Evolutionary conservation across 2,113 vertebrate genomes (phyloP).

Genomic region (Pampusana beccarii): DNA sequence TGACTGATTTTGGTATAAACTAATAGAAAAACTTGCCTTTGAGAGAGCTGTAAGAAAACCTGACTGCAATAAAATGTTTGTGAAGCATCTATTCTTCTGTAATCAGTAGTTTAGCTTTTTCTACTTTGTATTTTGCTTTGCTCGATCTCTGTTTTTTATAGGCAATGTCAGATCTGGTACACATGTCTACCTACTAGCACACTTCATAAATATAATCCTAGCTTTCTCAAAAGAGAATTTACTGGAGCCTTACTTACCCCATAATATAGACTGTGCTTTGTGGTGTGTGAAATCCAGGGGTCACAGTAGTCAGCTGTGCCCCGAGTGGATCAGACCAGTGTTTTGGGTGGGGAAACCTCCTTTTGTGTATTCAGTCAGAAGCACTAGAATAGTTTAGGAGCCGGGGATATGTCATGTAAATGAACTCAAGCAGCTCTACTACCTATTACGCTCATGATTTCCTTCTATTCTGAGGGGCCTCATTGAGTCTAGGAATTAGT

Average conservation of each 20-base stretch:
- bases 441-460: slow-evolving; percentile 26
- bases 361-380: neutral
- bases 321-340: neutral
- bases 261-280: neutral
- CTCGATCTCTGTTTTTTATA: neutral
- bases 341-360: slow-evolving; percentile 27
- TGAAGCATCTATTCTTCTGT: neutral
- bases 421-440: slow-evolving; percentile 48
- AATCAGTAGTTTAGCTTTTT: neutral
- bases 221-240: neutral
- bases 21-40: neutral
- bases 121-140: neutral
- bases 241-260: neutral
- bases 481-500: slow-evolving; percentile 43
- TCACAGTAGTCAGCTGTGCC: neutral
- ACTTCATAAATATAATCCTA: neutral
- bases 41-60: neutral
- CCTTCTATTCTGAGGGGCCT: slow-evolving; percentile 38
- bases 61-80: neutral
- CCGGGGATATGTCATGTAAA: slow-evolving; percentile 35
- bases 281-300: neutral
- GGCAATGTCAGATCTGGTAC: neutral
- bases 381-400: slow-evolving; percentile 10
- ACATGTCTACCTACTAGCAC: neutral
- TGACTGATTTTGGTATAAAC: neutral